Conservation (phyloP, 2,888 invertebrate genomes). For the Tachina grossa region DNA sequence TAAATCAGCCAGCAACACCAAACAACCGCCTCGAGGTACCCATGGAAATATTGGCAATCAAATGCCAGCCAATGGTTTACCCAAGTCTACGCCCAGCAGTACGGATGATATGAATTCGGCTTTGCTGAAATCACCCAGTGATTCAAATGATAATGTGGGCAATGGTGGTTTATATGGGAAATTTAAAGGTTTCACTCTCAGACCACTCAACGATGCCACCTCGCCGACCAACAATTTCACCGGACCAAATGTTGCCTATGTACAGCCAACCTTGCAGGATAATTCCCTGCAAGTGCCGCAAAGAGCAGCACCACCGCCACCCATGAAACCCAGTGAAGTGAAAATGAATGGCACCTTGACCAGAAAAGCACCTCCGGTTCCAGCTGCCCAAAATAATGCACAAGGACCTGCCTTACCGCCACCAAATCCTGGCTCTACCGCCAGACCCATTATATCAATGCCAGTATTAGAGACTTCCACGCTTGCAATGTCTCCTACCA, state of each 20-base stretch:
- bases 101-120: slow-evolving; percentile 90
- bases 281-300: slow-evolving; percentile 82
- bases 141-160: slow-evolving; percentile 84
- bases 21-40: slow-evolving; percentile 74
- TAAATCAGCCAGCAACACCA: slow-evolving; percentile 78
- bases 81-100: slow-evolving; percentile 85
- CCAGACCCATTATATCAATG: slow-evolving; percentile 90
- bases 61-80: slow-evolving; percentile 76
- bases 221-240: slow-evolving; percentile 78
- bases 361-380: slow-evolving; percentile 73
- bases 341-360: slow-evolving; percentile 75
- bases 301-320: slow-evolving; percentile 86
- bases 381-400: slow-evolving; percentile 29
- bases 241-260: slow-evolving; percentile 84
- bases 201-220: slow-evolving; percentile 80
- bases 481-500: slow-evolving; percentile 72
- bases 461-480: slow-evolving; percentile 92
- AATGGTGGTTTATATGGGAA: slow-evolving; percentile 90
- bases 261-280: slow-evolving; percentile 81
- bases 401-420: slow-evolving; percentile 86
- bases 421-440: slow-evolving; percentile 85
- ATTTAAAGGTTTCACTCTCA: slow-evolving; percentile 92
- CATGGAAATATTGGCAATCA: slow-evolving; percentile 63
- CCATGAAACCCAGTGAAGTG: slow-evolving; percentile 77
- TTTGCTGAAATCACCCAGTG: slow-evolving; percentile 85